Evolutionary conservation across 2,888 invertebrate genomes (phyloP), one percentile per base, ranked within the genome.

Genomic region (Syrista parreyssii): DNA sequence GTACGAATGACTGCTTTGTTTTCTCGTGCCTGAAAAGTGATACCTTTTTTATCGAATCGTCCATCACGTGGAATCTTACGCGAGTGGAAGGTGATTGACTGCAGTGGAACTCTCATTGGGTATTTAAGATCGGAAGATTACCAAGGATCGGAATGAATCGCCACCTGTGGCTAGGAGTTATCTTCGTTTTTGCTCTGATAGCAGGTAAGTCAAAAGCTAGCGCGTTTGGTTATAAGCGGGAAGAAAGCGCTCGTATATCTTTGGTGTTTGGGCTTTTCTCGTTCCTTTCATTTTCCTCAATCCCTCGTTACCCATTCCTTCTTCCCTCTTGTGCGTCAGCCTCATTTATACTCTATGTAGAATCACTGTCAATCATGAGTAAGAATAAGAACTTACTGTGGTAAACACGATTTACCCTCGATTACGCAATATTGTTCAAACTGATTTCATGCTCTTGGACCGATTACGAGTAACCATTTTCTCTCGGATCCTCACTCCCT

Each of bases 151-250:
- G 81, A 82, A 89, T 88, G 89, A 78, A 83, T 83, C 84, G 84
- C 81, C 83, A 86, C 86, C 86, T 85, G 83, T 89, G 89, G 89
- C 86, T 89, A 84, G 83, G 80, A 77, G 82, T 86, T 73, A 78
- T 82, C 71, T 75, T 89, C 79, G 81, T 84, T 74, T 82, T 87
- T 79, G 77, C 85, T 79, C 78, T 79, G 77, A 82, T 89, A 75
- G 80, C 86, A 86, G 88, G 89, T 89, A 86, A 89, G 89, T 4
- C 31, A 12, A 30, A 30, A 12, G 11, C 3, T 15, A 4, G 3
- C 69, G 30, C 69, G 69, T 69, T 31, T 55, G 2, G 23, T 55
- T 55, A 55, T 23, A 55, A 55, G 9, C 23, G 23, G 55, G 55
- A 23, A 55, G 55, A 23, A 23, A 23, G 23, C 9, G 55, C 55